phyloP scores from a whole-genome alignment of 1,140 invertebrate species.

The Chlorops oryzae region DNA sequence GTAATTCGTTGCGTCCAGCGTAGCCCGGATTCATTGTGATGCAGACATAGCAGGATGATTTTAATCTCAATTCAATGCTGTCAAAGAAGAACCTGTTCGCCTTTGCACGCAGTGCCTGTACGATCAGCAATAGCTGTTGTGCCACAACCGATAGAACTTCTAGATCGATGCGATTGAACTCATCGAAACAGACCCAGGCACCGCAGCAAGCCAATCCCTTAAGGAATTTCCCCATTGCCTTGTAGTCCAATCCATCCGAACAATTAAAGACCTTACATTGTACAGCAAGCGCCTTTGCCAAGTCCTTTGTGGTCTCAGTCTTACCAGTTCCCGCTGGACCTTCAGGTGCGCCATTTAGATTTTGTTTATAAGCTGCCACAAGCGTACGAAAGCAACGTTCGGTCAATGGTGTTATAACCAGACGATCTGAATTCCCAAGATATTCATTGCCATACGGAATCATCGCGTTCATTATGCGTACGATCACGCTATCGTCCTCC shows the following conservation, averaged over 20 bases:
- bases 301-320: slow-evolving; percentile 84
- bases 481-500: slow-evolving; percentile 70
- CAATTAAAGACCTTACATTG: slow-evolving; percentile 94
- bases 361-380: slow-evolving; percentile 79
- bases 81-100: slow-evolving; percentile 74
- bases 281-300: slow-evolving; percentile 83
- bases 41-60: slow-evolving; percentile 78
- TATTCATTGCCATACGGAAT: slow-evolving; percentile 88
- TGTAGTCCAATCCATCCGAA: slow-evolving; percentile 88
- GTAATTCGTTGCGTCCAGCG: slow-evolving; percentile 61
- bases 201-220: slow-evolving; percentile 84
- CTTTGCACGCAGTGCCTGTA: slow-evolving; percentile 70
- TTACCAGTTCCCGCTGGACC: slow-evolving; percentile 86
- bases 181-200: slow-evolving; percentile 92
- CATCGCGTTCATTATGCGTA: slow-evolving; percentile 82
- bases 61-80: slow-evolving; percentile 72
- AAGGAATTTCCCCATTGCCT: slow-evolving; percentile 88
- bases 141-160: slow-evolving; percentile 79
- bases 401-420: slow-evolving; percentile 77
- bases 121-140: slow-evolving; percentile 75
- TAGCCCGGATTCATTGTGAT: slow-evolving; percentile 95
- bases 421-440: slow-evolving; percentile 67
- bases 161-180: slow-evolving; percentile 90
- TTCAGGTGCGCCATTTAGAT: slow-evolving; percentile 82
- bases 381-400: slow-evolving; percentile 81